Conservation (phyloP, 2,888 invertebrate species). For the Ditylenchus weischeri region DNA sequence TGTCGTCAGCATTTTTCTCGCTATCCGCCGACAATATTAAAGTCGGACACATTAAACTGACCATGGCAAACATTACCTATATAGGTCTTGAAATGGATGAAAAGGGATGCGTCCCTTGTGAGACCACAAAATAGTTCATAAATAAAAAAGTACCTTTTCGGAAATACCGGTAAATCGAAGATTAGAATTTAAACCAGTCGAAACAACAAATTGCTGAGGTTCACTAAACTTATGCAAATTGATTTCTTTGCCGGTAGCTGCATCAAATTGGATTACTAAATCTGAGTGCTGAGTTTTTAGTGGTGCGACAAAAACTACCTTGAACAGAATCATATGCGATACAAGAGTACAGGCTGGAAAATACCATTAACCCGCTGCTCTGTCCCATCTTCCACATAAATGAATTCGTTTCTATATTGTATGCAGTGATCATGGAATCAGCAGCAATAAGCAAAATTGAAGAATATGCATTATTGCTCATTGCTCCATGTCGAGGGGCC, state of each 20-base stretch:
- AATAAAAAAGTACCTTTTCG: constrained; percentile 13
- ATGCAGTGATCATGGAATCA: constrained; percentile 15
- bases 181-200: constrained; percentile 20
- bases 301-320: constrained; percentile 12
- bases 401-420: constrained; percentile 4
- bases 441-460: constrained; percentile 23
- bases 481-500: constrained; percentile 10
- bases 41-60: too few relatives aligned
- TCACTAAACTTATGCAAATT: constrained; percentile 10
- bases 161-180: constrained; percentile 21
- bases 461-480: neutral
- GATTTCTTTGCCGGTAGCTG: neutral
- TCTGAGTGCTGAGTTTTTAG: neutral
- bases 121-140: neutral
- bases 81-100: too few relatives aligned
- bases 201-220: constrained; percentile 14
- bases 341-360: constrained; percentile 13
- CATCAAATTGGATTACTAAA: constrained; percentile 12
- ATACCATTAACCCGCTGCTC: constrained; percentile 12
- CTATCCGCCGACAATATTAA: too few relatives aligned
- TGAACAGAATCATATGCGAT: constrained; percentile 16
- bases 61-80: too few relatives aligned
- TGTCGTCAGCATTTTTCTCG: too few relatives aligned
- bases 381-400: constrained; percentile 26
- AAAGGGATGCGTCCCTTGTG: too few relatives aligned